Conservation (phyloP, 2,888 invertebrate genomes). For the Tortricodes alternella region DNA sequence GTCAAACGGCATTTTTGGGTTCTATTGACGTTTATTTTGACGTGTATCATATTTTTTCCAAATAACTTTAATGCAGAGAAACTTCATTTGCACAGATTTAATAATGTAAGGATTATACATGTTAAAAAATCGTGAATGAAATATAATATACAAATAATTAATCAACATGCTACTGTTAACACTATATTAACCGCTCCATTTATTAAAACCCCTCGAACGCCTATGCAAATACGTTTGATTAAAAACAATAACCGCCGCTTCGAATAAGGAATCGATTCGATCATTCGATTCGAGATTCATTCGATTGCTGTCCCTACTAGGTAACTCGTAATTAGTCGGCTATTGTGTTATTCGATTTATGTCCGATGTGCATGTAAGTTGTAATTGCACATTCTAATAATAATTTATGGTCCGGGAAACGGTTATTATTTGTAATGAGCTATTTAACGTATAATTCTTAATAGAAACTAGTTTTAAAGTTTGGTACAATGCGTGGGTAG, state of each 20-base stretch:
- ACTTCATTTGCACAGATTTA: too few relatives aligned
- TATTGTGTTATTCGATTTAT: conserved; percentile 30
- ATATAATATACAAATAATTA: too few relatives aligned
- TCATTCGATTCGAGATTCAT: conserved; percentile 28
- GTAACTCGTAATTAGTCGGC: conserved; percentile 31
- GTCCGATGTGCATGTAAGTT: conserved; percentile 18
- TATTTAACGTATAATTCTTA: too few relatives aligned
- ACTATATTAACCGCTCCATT: background rate
- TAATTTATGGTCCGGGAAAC: conserved; percentile 21
- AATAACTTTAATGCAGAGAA: too few relatives aligned
- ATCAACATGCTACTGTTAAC: background rate
- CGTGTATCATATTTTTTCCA: too few relatives aligned
- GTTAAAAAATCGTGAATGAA: too few relatives aligned
- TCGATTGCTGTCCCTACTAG: conserved; percentile 31
- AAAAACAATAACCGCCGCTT: conserved; percentile 26
- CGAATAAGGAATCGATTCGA: conserved; percentile 31
- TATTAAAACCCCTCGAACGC: background rate
- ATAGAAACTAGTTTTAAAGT: too few relatives aligned
- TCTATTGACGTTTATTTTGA: too few relatives aligned
- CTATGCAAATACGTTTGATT: conserved; percentile 27
- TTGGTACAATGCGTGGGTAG: too few relatives aligned
- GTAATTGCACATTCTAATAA: conserved; percentile 28
- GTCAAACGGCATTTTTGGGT: too few relatives aligned
- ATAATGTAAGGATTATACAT: too few relatives aligned
- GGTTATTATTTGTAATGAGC: too few relatives aligned